Conservation (phyloP, 2,888 invertebrate species). For the Lepas anatifera region DNA sequence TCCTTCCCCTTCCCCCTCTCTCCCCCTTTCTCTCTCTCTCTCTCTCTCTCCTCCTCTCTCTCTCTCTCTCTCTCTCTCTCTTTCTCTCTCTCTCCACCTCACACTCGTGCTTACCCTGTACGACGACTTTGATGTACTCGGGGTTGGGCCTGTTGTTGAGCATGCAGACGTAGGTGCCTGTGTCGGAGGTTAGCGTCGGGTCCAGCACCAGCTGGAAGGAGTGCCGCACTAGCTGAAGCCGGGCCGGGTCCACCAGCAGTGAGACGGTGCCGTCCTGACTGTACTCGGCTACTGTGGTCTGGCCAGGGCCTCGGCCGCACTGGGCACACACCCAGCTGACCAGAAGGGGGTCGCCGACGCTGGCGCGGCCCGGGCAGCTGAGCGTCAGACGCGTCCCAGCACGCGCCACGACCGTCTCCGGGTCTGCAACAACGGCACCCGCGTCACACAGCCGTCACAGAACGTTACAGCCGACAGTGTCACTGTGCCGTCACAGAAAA, state of each 20-base stretch:
- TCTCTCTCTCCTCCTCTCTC: too few relatives aligned
- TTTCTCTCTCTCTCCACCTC: too few relatives aligned
- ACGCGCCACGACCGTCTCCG: slow-evolving; percentile 1
- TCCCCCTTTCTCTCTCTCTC: too few relatives aligned
- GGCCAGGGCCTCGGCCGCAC: neutral
- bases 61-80: too few relatives aligned
- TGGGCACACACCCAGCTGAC: neutral
- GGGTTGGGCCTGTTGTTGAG: neutral
- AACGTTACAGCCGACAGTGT: too few relatives aligned
- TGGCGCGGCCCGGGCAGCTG: neutral
- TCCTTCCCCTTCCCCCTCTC: too few relatives aligned
- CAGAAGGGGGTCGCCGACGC: neutral
- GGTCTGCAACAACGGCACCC: neutral
- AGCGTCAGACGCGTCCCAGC: neutral
- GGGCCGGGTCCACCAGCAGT: neutral
- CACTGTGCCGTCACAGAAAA: too few relatives aligned
- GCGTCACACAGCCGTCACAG: too few relatives aligned
- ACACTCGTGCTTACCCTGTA: neutral
- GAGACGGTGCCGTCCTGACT: slow-evolving; percentile 9
- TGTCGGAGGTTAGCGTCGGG: neutral
- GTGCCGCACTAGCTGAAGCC: neutral
- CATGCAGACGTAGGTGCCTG: slow-evolving; percentile 3
- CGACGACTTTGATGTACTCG: neutral
- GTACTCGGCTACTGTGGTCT: neutral
- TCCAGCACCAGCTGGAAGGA: neutral